Conservation (phyloP, 1,140 invertebrate genomes). For the Eubasilissa regina region DNA sequence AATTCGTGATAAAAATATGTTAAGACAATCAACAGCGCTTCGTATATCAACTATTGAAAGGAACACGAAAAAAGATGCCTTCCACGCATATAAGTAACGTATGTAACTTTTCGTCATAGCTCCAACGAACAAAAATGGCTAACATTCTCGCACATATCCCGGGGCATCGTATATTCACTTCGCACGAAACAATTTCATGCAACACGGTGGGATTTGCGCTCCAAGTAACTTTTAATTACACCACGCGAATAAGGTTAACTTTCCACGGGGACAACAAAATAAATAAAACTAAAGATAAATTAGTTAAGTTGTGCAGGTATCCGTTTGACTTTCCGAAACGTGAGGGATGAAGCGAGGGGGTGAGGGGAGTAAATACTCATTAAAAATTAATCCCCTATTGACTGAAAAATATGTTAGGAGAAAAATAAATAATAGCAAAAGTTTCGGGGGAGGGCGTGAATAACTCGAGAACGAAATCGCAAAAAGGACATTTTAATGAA, state of each 20-base stretch:
- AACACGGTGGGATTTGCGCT: constrained; percentile 36
- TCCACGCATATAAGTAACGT: too few species aligned
- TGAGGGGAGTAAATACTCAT: constrained; percentile 32
- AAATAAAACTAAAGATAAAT: constrained; percentile 60
- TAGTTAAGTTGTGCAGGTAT: constrained; percentile 55
- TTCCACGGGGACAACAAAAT: constrained; percentile 50
- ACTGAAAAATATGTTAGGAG: constrained; percentile 34
- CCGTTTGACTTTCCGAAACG: constrained; percentile 17
- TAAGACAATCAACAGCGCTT: too few species aligned
- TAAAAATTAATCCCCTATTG: constrained; percentile 45
- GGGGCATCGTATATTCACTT: not conserved
- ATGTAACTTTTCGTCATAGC: too few species aligned
- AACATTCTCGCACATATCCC: not conserved
- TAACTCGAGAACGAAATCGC: constrained; percentile 15
- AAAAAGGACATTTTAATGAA: constrained; percentile 40
- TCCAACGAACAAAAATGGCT: too few species aligned
- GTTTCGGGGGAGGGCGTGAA: not conserved
- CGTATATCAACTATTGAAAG: too few species aligned
- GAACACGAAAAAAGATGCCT: too few species aligned
- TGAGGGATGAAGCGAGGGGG: not conserved
- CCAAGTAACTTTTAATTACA: constrained; percentile 47
- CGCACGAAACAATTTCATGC: not conserved
- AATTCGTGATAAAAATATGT: too few species aligned
- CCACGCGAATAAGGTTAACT: constrained; percentile 42
- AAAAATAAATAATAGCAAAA: constrained; percentile 39